Conservation (phyloP, 2,113 vertebrate species). For the Mustela nigripes region DNA sequence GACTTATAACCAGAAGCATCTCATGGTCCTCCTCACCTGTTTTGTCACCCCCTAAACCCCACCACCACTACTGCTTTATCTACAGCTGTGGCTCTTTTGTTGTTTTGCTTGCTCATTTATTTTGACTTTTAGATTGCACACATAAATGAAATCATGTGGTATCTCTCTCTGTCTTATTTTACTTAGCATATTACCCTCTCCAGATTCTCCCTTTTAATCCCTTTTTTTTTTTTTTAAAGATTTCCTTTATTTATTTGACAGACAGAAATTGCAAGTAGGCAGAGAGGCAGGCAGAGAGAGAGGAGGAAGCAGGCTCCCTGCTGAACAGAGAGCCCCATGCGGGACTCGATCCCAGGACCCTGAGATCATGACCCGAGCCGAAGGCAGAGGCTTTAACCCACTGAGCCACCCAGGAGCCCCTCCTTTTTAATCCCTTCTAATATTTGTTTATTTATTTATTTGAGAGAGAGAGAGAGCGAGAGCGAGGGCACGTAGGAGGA, state of each 20-base stretch:
- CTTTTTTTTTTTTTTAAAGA: too few species aligned
- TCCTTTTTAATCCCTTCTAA: background rate
- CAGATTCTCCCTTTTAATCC: background rate
- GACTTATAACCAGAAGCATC: too few species aligned
- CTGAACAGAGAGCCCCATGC: too few species aligned
- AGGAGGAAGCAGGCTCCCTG: too few species aligned
- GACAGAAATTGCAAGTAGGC: too few species aligned
- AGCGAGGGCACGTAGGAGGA: background rate
- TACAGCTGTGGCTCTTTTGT: background rate
- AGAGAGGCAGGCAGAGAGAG: too few species aligned
- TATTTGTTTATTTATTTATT: background rate
- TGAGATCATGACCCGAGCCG: too few species aligned
- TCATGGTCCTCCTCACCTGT: background rate
- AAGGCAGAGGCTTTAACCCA: too few species aligned
- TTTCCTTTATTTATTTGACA: too few species aligned
- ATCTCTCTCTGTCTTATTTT: background rate
- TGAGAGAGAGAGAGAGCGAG: background rate
- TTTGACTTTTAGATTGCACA: background rate
- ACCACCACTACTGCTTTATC: background rate
- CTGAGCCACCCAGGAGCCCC: too few species aligned
- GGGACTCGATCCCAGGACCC: too few species aligned
- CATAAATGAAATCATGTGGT: background rate
- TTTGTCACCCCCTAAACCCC: background rate
- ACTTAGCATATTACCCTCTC: background rate
- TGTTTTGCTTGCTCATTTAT: background rate